phyloP scores from a whole-genome alignment of 2,888 invertebrate species.

The Drosophila neonasuta region DNA sequence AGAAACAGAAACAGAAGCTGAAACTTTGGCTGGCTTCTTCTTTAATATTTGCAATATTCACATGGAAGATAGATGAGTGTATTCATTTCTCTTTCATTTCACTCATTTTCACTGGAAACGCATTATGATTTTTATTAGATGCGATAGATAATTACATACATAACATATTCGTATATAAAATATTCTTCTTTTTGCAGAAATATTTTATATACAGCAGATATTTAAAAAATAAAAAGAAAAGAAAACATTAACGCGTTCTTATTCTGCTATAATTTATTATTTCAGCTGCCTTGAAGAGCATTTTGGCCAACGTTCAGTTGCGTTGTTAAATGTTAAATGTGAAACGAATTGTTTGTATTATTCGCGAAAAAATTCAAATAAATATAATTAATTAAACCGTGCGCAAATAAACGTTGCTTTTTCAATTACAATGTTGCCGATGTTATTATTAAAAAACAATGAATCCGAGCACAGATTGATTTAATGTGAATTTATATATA shows the following conservation, averaged over 20 bases:
- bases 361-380: slow-evolving; percentile 20
- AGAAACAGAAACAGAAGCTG: slow-evolving; percentile 18
- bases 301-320: slow-evolving; percentile 43
- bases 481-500: slow-evolving; percentile 11
- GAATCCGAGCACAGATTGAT: slow-evolving; percentile 21
- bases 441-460: slow-evolving; percentile 43
- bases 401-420: slow-evolving; percentile 21
- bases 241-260: slow-evolving; percentile 21
- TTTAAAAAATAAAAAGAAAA: slow-evolving; percentile 7
- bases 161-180: background rate
- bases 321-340: slow-evolving; percentile 14
- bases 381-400: slow-evolving; percentile 40
- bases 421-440: slow-evolving; percentile 37
- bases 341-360: slow-evolving; percentile 28
- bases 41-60: slow-evolving; percentile 48
- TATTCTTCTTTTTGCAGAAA: slow-evolving; percentile 7
- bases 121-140: slow-evolving; percentile 55
- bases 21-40: slow-evolving; percentile 25
- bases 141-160: slow-evolving; percentile 32
- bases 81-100: slow-evolving; percentile 33
- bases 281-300: slow-evolving; percentile 67
- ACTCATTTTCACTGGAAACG: slow-evolving; percentile 59
- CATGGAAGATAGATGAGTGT: slow-evolving; percentile 37
- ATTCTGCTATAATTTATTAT: slow-evolving; percentile 57
- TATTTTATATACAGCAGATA: slow-evolving; percentile 3